These are phyloP conservation scores for Haemorhous mexicanus DNA, from an alignment of 2,113 vertebrate species.

Conservation along the genomic window DNA sequence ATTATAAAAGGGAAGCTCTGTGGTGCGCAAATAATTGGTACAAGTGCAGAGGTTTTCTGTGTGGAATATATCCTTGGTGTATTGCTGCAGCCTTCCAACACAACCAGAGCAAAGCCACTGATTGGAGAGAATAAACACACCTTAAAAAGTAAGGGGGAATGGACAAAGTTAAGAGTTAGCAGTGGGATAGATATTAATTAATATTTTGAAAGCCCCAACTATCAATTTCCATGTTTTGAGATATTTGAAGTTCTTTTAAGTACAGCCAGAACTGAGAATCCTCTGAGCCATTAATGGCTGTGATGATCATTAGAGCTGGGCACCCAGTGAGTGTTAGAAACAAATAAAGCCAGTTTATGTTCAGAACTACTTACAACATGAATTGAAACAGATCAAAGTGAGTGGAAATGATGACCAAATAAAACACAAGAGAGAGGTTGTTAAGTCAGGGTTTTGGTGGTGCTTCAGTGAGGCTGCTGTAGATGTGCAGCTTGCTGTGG, in stretches of 20 bases:
- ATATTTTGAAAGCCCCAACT: background rate
- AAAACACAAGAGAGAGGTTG: background rate
- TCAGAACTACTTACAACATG: background rate
- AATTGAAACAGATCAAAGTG: background rate
- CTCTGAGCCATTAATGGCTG: background rate
- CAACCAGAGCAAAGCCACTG: background rate
- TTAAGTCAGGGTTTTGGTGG: background rate
- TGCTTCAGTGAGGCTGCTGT: background rate
- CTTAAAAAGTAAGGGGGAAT: background rate
- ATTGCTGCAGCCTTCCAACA: background rate
- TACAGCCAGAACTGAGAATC: background rate
- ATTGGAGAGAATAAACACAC: background rate
- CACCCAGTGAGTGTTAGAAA: background rate
- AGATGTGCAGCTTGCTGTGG: background rate
- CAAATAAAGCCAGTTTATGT: background rate
- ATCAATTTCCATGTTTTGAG: background rate
- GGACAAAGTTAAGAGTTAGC: background rate
- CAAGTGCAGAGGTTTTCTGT: background rate
- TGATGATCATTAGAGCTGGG: slow-evolving; percentile 14
- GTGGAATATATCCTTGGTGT: background rate
- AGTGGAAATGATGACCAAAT: background rate
- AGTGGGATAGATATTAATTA: slow-evolving; percentile 23
- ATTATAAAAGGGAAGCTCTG: slow-evolving; percentile 50
- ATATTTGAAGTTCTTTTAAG: slow-evolving; percentile 21
- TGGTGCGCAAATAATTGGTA: slow-evolving; percentile 1